Base-by-base conservation (phyloP, 2,797 vertebrate species). In the Paguma larvata region DNA sequence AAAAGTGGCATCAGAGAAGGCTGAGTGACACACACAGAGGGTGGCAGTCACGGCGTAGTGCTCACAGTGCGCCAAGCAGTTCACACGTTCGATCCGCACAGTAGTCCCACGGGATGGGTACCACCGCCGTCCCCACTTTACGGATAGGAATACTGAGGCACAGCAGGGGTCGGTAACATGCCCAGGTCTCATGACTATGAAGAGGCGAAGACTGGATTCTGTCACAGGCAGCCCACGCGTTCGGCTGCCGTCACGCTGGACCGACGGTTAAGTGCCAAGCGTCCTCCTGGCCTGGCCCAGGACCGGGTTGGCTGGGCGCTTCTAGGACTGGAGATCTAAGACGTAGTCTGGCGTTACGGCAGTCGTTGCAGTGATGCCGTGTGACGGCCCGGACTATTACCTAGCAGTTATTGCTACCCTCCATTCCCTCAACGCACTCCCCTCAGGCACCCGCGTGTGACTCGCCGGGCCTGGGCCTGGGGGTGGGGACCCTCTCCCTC, bases 311-410 rank as follows among this genome's bases (percentile, higher is more conserved):
- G n/a, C 30, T 19, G 59, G 70, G 48, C 23, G 51, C 5, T 3
- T 38, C 51, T 23, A 65, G 38, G 27, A 65, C 73, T 65, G 18
- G 32, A 12, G 53, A 65, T 18, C 19, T 44, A 79, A 70, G 38
- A 67, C 4, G 25, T 7, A 62, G 25, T 2, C 21, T 23, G 19
- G 67, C 4, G 8, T 13, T 34, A 15, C 0, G 23, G 30, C 46
- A 38, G 25, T n/a, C 93, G 34, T 5, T 21, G 21, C 10, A 75
- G 41, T 25, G 67, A 41, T 10, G 13, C 3, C 30, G 30, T 27
- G 2, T 2, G 62, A 27, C 27, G 25, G 63, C 19, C 44, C 23
- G 73, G 73, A 68, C 70, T 18, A 19, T 9, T 21, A 44, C 75
- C 16, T 41, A n/a, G 13, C 2, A 15, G 30, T 19, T 38, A 62